phyloP scores from a whole-genome alignment of 2,113 vertebrate species.

The Aldabrachelys gigantea region DNA sequence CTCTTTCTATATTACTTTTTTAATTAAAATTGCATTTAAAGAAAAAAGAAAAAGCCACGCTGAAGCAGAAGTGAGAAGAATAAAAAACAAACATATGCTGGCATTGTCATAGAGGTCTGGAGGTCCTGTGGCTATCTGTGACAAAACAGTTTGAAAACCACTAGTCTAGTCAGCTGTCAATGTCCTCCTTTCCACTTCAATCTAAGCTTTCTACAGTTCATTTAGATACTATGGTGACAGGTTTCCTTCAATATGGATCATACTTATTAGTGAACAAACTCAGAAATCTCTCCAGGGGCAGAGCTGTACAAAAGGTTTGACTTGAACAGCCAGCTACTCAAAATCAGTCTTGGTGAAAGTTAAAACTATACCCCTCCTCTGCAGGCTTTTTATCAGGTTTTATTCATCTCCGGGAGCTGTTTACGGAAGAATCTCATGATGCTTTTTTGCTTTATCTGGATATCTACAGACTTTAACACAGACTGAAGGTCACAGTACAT shows the following conservation, averaged over 20 bases:
- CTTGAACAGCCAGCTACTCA: rapidly evolving
- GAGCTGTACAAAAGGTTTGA: rapidly evolving
- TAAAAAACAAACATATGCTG: rapidly evolving
- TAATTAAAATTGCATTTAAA: not conserved
- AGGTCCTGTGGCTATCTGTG: not conserved
- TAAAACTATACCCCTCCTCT: rapidly evolving
- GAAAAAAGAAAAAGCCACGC: not conserved
- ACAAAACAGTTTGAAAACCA: rapidly evolving
- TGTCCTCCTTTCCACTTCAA: rapidly evolving
- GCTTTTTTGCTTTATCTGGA: not conserved
- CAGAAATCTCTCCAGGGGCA: not conserved
- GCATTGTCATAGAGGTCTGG: rapidly evolving
- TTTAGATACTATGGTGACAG: rapidly evolving
- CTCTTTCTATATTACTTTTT: not conserved
- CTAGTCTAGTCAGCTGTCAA: not conserved
- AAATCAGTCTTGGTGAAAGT: not conserved
- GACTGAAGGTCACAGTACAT: not conserved
- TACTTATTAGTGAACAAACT: not conserved
- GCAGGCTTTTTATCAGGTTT: not conserved
- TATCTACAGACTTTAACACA: not conserved
- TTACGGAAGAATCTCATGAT: not conserved
- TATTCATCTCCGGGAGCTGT: rapidly evolving
- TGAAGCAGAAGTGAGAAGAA: not conserved
- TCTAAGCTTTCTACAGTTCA: not conserved
- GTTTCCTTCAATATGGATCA: rapidly evolving